phyloP scores from a whole-genome alignment of 64 coral and sea anemone species.

The Catalaphyllia jardinei region DNA sequence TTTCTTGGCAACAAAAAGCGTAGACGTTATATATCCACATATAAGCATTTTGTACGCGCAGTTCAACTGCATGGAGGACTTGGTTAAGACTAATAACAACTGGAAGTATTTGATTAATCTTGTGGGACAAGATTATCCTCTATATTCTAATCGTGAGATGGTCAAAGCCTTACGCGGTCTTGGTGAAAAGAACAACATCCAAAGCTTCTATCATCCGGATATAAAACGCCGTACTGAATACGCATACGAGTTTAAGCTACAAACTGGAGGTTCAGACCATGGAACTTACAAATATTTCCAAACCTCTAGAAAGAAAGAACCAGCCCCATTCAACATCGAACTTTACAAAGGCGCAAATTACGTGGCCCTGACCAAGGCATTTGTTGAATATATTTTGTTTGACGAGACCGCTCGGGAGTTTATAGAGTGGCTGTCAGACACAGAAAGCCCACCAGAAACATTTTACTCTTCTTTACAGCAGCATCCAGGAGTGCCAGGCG shows the following conservation, averaged over 20 bases:
- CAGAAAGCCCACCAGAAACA: slow-evolving; percentile 25
- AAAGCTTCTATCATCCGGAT: slow-evolving; percentile 6
- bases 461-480: slow-evolving; percentile 51
- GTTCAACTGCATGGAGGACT: slow-evolving; percentile 44
- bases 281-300: neutral
- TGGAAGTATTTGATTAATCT: slow-evolving; percentile 63
- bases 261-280: neutral
- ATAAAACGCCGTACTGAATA: neutral
- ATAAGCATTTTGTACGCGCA: slow-evolving; percentile 45
- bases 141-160: slow-evolving; percentile 44
- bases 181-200: slow-evolving; percentile 31
- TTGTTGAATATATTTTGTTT: slow-evolving; percentile 34
- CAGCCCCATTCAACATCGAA: slow-evolving; percentile 23
- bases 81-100: neutral
- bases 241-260: neutral
- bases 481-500: slow-evolving; percentile 33
- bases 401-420: slow-evolving; percentile 27
- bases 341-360: slow-evolving; percentile 40
- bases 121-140: slow-evolving; percentile 45
- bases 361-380: slow-evolving; percentile 22
- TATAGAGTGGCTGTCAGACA: slow-evolving; percentile 25
- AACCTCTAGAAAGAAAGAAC: neutral
- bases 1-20: slow-evolving; percentile 17
- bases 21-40: slow-evolving; percentile 46
- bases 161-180: slow-evolving; percentile 22